Conservation (phyloP, 2,113 vertebrate genomes). For the Melanocharis versteri region DNA sequence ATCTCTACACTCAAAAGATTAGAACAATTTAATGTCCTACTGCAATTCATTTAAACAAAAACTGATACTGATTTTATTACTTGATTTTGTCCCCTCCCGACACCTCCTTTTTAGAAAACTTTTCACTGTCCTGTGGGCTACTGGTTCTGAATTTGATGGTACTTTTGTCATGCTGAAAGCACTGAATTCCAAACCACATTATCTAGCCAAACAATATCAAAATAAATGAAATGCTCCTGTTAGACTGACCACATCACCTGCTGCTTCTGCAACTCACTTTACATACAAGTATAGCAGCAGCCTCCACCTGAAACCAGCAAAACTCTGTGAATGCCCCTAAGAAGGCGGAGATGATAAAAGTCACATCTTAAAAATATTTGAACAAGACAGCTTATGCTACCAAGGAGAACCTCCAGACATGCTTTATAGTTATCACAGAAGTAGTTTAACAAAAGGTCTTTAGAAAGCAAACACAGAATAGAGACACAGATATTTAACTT, state of each 20-base stretch:
- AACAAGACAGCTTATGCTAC: background rate
- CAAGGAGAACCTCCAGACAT: background rate
- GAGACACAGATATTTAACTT: background rate
- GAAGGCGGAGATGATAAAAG: background rate
- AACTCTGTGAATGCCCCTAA: background rate
- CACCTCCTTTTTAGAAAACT: background rate
- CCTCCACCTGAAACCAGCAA: background rate
- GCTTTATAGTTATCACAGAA: background rate
- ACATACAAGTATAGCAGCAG: background rate
- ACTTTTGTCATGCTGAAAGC: background rate
- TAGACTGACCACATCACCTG: background rate
- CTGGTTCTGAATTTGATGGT: background rate
- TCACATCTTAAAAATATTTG: background rate
- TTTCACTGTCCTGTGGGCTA: background rate
- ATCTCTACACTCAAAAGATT: background rate
- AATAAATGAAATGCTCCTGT: background rate
- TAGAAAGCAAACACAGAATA: background rate
- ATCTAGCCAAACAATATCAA: background rate
- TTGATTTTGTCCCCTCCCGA: background rate
- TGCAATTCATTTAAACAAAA: background rate
- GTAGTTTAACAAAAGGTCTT: background rate
- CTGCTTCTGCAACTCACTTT: background rate
- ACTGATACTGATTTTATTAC: background rate
- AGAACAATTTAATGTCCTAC: background rate
- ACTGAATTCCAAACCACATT: background rate